A percentile compares a stretch with the other conserved stretches of the same genome.
phyloP scores from a whole-genome alignment of 2,797 vertebrate genomes.

The Hemitrygon akajei region DNA sequence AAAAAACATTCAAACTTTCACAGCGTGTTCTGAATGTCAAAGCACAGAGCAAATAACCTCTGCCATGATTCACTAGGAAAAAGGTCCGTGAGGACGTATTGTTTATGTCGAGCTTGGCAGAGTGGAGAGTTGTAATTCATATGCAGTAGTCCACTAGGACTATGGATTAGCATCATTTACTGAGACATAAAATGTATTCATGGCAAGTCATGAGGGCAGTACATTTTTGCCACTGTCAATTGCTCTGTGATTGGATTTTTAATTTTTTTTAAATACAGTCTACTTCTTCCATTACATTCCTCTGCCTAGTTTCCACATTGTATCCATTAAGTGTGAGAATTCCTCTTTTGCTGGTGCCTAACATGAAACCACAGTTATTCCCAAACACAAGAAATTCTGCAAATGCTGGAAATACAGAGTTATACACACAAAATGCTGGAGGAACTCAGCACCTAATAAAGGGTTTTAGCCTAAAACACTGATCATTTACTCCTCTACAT shows the following conservation, averaged over 20 bases:
- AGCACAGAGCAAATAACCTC: conserved; percentile 25
- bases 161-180: conserved; percentile 37
- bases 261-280: background rate
- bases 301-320: too few relatives aligned
- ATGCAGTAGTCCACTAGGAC: conserved; percentile 17
- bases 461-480: too few relatives aligned
- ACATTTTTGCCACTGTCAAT: background rate
- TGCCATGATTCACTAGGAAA: conserved; percentile 31
- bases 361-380: background rate
- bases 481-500: too few relatives aligned
- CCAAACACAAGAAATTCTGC: too few relatives aligned
- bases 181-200: conserved; percentile 12
- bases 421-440: too few relatives aligned
- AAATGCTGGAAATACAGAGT: too few relatives aligned
- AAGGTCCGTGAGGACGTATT: conserved; percentile 26
- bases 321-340: too few relatives aligned
- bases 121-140: conserved; percentile 30
- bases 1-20: conserved; percentile 13
- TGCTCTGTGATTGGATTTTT: background rate
- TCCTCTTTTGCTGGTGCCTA: background rate
- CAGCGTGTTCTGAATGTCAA: conserved; percentile 33
- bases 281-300: background rate
- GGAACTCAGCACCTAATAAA: too few relatives aligned
- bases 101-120: conserved; percentile 32
- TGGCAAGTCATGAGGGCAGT: conserved; percentile 19